These are phyloP conservation scores for Aricia artaxerxes DNA, from an alignment of 2,888 invertebrate genomes.

Conservation along the genomic window DNA sequence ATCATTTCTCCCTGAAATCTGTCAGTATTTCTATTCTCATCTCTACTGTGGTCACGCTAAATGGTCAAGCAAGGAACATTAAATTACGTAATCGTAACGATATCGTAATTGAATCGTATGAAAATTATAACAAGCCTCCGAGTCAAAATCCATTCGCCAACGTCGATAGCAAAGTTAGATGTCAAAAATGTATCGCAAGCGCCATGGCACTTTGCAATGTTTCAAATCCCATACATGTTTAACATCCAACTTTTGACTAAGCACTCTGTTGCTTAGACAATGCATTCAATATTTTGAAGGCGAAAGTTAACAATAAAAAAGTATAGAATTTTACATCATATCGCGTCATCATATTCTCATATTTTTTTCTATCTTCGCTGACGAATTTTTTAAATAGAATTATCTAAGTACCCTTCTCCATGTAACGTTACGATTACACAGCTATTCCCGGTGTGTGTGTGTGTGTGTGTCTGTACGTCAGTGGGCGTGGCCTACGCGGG, in stretches of 20 bases:
- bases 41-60: not conserved
- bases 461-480: not conserved
- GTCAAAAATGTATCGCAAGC: too few species aligned
- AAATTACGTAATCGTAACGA: not conserved
- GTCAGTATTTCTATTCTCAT: not conserved
- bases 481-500: slow-evolving; percentile 21
- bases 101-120: not conserved
- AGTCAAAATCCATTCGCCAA: not conserved
- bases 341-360: too few species aligned
- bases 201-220: too few species aligned
- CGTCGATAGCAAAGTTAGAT: not conserved
- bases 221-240: too few species aligned
- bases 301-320: too few species aligned
- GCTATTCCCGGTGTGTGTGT: too few species aligned
- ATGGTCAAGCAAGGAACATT: not conserved
- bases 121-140: not conserved
- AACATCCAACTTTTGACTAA: too few species aligned
- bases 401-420: not conserved
- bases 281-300: too few species aligned
- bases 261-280: too few species aligned
- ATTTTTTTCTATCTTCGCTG: not conserved
- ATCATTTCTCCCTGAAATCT: not conserved
- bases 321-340: too few species aligned
- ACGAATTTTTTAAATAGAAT: not conserved
- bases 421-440: not conserved